A percentile compares a stretch with the other conserved stretches of the same genome.
Evolutionary conservation across 2,113 vertebrate species (phyloP).

Genomic region (Alligator mississippiensis): DNA sequence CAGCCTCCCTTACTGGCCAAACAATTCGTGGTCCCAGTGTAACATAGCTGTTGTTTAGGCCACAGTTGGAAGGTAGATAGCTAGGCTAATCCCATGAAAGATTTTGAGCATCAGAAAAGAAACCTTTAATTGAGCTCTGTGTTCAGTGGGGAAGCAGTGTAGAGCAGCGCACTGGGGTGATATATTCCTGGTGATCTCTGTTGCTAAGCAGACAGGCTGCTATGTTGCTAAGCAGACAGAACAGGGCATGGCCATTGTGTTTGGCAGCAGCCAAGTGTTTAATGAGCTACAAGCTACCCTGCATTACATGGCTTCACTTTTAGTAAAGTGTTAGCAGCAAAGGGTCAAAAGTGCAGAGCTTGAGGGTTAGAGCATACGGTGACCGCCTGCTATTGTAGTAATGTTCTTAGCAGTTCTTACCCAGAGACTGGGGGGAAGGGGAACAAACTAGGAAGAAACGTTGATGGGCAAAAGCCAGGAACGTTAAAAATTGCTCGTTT

Average conservation of each 20-base stretch:
- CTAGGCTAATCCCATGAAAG: rapidly evolving
- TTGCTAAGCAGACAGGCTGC: slow-evolving; percentile 55
- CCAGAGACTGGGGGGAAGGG: background rate
- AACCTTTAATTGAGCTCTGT: rapidly evolving
- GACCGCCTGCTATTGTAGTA: rapidly evolving
- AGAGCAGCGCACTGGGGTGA: background rate
- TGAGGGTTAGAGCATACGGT: background rate
- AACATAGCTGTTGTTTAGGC: background rate
- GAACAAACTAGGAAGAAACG: background rate
- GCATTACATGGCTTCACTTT: slow-evolving; percentile 40
- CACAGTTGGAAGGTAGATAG: background rate
- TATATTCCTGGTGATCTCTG: background rate
- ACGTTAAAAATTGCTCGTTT: background rate
- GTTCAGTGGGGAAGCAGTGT: rapidly evolving
- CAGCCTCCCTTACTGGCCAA: rapidly evolving
- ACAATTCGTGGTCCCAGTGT: background rate
- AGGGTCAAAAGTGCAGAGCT: slow-evolving; percentile 57
- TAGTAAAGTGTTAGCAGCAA: slow-evolving; percentile 31
- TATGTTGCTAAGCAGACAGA: slow-evolving; percentile 22
- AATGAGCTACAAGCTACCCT: slow-evolving; percentile 32
- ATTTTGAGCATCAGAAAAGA: background rate
- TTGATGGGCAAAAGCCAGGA: background rate
- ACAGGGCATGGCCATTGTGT: background rate
- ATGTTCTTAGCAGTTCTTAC: background rate
- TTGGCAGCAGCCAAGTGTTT: slow-evolving; percentile 47